Base-by-base conservation (phyloP, 2,113 vertebrate species). In the Saccopteryx leptura region DNA sequence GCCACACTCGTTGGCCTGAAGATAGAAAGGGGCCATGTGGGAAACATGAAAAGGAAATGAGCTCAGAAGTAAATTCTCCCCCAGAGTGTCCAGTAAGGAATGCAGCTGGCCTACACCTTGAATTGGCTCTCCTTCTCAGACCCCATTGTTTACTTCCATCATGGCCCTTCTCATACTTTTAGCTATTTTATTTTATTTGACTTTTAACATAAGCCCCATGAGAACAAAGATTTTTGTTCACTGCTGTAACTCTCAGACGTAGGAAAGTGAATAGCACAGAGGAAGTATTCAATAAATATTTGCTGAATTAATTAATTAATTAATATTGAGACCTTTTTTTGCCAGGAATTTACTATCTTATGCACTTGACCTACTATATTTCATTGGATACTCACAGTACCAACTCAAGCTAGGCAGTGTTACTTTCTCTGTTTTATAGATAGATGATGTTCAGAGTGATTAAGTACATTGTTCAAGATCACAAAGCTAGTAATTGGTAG, bases 81-180 rank as follows among this genome's bases (percentile, higher is more conserved):
- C 54, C 24, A 68, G 78, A 86, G 66, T 95, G 61, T 91, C n/a
- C 60, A 85, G 7, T 84, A 86, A 94, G 71, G 65, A 89, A 79
- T 94, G 68, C 14, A 80, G 17, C 31, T 1, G 5, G 58, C 21
- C 18, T 81, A 33, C 46, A 90, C 81, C 11, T 96, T 96, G 85
- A 90, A 90, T 89, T 83, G 93, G 60, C 82, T 66, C 17, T 93
- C 9, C 39, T 79, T 68, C 48, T 81, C 52, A 80, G 60, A 48
- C 15, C 14, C 23, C 12, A 69, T 33, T 88, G 26, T 82, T 72
- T 82, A 31, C 9, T 84, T 81, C 28, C 11, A 61, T 56, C 8
- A 63, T 78, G 81, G 1, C 9, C 4, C 19, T 90, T 75, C 33
- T 72, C 60, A 81, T 39, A 33, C 39, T 50, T 90, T 91, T 80